phyloP scores from a whole-genome alignment of 1,140 invertebrate species.

The Maconellicoccus hirsutus region DNA sequence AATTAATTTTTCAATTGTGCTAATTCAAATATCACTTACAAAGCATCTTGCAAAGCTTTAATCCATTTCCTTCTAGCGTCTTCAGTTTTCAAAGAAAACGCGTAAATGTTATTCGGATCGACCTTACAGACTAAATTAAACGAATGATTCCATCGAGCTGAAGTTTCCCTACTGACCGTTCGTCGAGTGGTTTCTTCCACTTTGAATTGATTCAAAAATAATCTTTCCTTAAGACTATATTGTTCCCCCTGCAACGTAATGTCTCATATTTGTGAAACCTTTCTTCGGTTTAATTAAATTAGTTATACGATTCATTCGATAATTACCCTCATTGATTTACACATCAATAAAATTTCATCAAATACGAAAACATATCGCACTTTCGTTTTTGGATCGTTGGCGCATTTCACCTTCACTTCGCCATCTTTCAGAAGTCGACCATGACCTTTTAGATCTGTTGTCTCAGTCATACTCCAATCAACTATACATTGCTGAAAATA shows the following conservation, averaged over 20 bases:
- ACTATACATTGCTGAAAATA: conserved; percentile 56
- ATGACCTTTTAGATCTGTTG: conserved; percentile 71
- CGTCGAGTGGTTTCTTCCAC: conserved; percentile 63
- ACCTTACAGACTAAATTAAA: conserved; percentile 75
- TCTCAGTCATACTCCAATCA: conserved; percentile 66
- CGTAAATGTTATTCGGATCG: conserved; percentile 60
- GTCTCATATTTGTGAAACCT: too few relatives aligned
- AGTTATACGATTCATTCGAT: too few relatives aligned
- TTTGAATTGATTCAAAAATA: conserved; percentile 72
- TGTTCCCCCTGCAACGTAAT: conserved; percentile 66
- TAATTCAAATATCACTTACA: conserved; percentile 48
- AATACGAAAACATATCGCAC: conserved; percentile 80
- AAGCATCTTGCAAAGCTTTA: conserved; percentile 77
- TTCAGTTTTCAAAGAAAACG: conserved; percentile 78
- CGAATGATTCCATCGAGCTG: conserved; percentile 58
- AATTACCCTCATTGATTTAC: conserved; percentile 68
- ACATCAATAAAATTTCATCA: conserved; percentile 91
- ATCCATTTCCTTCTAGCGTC: conserved; percentile 83
- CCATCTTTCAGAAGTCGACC: conserved; percentile 83
- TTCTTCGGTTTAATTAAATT: too few relatives aligned
- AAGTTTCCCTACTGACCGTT: conserved; percentile 49
- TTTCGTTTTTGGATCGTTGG: conserved; percentile 74
- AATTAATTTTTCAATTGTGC: background rate
- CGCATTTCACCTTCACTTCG: conserved; percentile 82
- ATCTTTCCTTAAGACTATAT: conserved; percentile 78